Evolutionary conservation across 2,113 vertebrate genomes (phyloP), one percentile per base, ranked within the genome.

Genomic region (Ursus arctos): DNA sequence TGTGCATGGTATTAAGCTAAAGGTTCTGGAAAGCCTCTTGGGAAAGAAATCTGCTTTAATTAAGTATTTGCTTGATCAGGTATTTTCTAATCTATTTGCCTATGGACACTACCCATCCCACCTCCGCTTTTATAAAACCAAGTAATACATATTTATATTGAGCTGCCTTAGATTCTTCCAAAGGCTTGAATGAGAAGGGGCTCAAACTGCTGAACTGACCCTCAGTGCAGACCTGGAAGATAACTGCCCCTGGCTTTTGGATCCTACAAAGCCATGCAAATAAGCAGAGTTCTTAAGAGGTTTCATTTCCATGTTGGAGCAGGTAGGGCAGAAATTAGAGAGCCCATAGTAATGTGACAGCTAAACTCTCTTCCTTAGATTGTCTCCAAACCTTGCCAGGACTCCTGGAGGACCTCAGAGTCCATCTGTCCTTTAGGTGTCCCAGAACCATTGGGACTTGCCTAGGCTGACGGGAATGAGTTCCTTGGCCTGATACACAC

Each of bases 41-140:
- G 89, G 77, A 88, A 77, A 87, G n/a, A 92, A 96, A 72, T 13
- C 81, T 86, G 67, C 33, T 91, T 96, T 24, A 36, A 28, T 79
- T 43, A 28, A 49, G 43, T 49, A 49, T 92, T 94, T 88, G 69
- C 55, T 84, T 53, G 57, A 79, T 63, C 47, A 74, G 79, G 16
- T 86, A 12, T 71, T 95, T 93, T 95, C 76, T 51, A 16, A 40
- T 79, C 59, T 77, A 4, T 85, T 81, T 86, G 28, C 79, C 55
- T 63, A 3, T 83, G 43, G n/a, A 36, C 11, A 84, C n/a, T 88
- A 40, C 21, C 33, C 26, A n/a, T 31, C 7, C 21, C 59, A 53
- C 2, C 31, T 43, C 80, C 10, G 6, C 47, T 26, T 69, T 95
- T 95, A 81, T 43, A 53, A 92, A 92, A 28, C 49, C 72, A 80